Evolutionary conservation across 2,797 vertebrate species (phyloP), one percentile per base, ranked within the genome.

Genomic region (Mustela erminea): DNA sequence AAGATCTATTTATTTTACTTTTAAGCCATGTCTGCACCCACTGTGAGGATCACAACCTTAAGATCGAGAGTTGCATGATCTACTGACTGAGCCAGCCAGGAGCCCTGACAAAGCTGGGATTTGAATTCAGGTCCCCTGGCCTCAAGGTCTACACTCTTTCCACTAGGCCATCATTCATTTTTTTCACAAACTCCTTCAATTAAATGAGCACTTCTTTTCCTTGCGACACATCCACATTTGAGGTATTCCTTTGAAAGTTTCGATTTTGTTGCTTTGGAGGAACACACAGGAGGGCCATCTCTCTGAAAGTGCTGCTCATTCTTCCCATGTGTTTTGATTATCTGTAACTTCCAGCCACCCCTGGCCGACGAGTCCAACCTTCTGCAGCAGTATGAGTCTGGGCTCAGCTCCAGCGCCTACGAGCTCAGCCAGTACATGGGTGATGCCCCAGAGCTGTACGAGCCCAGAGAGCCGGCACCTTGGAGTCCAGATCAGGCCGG

Each of bases 361-460:
- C 32, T 82, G 90, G 49, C 0, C 0, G 38, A 72, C 0, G 96
- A 98, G 86, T 96, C 98, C 98, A 99, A 75, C 90, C 97, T 99
- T 32, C 98, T 99, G 82, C 98, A 98, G 87, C 98, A 99, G 89
- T 99, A 99, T 38, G 98, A 99, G 86, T 99, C 99, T 0, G 99
- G 99, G 0, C 98, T 99, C 93, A 99, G 99, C 38, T 99, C 99
- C 96, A 99, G 99, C 62, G 98, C 99, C 98, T 99, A 98, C 0
- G 99, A 99, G 95, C 99, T 99, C 91, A 99, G 99, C 97, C 99
- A 99, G 98, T 99, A 99, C 98, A 99, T 99, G 66, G 96, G 68
- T 0, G 99, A 99, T 0, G 97, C 96, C 62, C 95, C 97, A 0
- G 99, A 99, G 35, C 78, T 64, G 7, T 94, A n/a, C 0, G 97